Evolutionary conservation across 2,888 invertebrate genomes (phyloP).

Genomic region (Andrena bicolor): DNA sequence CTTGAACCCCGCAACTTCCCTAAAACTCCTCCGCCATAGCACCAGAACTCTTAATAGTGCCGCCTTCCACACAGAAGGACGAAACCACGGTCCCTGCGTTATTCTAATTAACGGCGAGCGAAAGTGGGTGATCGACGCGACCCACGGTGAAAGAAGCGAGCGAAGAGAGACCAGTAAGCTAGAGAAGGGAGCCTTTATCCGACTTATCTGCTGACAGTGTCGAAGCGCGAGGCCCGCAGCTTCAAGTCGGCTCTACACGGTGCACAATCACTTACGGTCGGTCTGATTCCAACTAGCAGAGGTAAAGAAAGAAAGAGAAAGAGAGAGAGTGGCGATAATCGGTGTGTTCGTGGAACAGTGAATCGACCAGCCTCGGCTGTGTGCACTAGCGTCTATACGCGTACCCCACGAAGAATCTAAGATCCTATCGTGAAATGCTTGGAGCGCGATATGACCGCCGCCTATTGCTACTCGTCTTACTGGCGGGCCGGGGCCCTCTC

Average conservation of each 20-base stretch:
- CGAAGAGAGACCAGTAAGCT: not conserved
- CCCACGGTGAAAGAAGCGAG: not conserved
- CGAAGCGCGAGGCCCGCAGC: constrained; percentile 34
- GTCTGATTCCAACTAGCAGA: constrained; percentile 44
- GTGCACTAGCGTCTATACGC: constrained; percentile 48
- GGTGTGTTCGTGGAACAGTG: constrained; percentile 52
- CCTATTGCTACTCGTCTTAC: constrained; percentile 82
- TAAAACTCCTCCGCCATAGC: too few species aligned
- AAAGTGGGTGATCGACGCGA: constrained; percentile 4
- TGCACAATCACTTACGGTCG: constrained; percentile 47
- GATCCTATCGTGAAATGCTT: constrained; percentile 79
- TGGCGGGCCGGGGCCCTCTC: constrained; percentile 28
- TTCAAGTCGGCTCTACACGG: constrained; percentile 18
- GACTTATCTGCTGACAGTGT: constrained; percentile 64
- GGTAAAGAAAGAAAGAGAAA: constrained; percentile 8
- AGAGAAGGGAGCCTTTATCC: constrained; percentile 34
- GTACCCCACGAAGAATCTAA: constrained; percentile 68
- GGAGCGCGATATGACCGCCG: constrained; percentile 80
- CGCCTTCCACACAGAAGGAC: too few species aligned
- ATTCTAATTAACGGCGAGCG: constrained; percentile 36
- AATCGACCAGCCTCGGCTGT: constrained; percentile 23
- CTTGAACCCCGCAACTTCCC: too few species aligned
- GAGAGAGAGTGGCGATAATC: constrained; percentile 54
- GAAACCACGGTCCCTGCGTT: not conserved
- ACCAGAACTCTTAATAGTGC: too few species aligned